Evolutionary conservation across 2,113 vertebrate species (phyloP), one percentile per base, ranked within the genome.

Genomic region (Bos javanicus): DNA sequence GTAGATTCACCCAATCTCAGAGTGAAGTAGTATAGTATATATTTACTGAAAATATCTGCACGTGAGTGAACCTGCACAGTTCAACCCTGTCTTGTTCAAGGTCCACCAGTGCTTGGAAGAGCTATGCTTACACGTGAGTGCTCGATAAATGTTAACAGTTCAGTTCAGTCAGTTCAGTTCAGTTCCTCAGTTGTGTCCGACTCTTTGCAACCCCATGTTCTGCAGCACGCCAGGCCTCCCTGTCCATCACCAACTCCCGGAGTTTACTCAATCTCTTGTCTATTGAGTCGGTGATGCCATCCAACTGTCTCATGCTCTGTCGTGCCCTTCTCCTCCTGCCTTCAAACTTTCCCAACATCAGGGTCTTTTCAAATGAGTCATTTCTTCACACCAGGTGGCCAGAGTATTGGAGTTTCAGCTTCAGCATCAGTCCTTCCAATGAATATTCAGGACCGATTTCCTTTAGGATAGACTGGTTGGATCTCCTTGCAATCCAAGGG

Each of bases 171-270:
- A 36, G 33, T 36, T 67, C 64, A 67, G 2, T 36, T 71, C 64
- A 71, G 4, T 21, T 21, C 17, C n/a, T 71, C n/a, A 21, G 19
- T 71, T 2, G 0, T 19, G 33, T 36, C 64, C 1, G 0, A 67
- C 64, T 67, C 64, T 71, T 36, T 71, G n/a, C 1, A 1, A 71
- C n/a, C 9, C n/a, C 17, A n/a, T 36, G 64, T 4, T 11, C n/a
- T 21, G 8, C n/a, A 36, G 64, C 64, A 71, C 1, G 2, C 17
- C 64, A 71, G 64, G n/a, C 9, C 64, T 36, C 64, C 7, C 17
- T 71, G n/a, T 71, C 64, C 64, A 71, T 71, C n/a, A 71, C 64
- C n/a, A 71, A 36, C n/a, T 71, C 64, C n/a, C 0, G 4, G 64
- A 36, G 9, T 11, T 36, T 4, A 36, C n/a, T 11, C 64, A 67